These are phyloP conservation scores for Nerophis ophidion DNA, from an alignment of 2,113 vertebrate species.

Conservation along the genomic window DNA sequence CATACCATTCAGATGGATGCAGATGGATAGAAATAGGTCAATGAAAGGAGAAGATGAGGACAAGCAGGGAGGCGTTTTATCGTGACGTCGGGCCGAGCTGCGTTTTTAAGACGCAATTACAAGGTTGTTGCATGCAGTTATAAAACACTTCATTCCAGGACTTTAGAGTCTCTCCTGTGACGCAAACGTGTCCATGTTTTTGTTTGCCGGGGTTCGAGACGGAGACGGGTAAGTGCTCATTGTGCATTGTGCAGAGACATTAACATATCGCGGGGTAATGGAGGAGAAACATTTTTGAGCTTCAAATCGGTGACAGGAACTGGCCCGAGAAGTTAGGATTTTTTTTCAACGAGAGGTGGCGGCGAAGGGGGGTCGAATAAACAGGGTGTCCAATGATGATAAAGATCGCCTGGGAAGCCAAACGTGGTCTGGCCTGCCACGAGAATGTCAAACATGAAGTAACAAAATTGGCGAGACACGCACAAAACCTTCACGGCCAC, in stretches of 20 bases:
- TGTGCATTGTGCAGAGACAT: constrained; percentile 3
- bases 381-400: constrained; percentile 25
- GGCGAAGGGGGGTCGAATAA: constrained; percentile 4
- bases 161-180: constrained; percentile 16
- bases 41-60: constrained; percentile 16
- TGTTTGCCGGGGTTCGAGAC: constrained; percentile 11
- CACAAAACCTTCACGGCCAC: constrained; percentile 14
- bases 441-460: constrained; percentile 54
- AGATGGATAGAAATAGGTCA: constrained; percentile 33
- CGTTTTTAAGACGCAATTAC: constrained; percentile 45
- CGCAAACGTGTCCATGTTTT: constrained; percentile 13
- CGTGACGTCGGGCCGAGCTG: background rate
- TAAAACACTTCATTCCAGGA: constrained; percentile 21
- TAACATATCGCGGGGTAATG: constrained; percentile 1
- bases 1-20: constrained; percentile 48
- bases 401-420: constrained; percentile 36
- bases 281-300: constrained; percentile 8
- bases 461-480: constrained; percentile 37
- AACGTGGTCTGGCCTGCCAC: constrained; percentile 30
- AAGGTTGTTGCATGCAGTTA: constrained; percentile 29
- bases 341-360: constrained; percentile 4
- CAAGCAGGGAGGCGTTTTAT: constrained; percentile 2
- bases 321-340: background rate
- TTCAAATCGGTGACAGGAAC: background rate
- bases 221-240: constrained; percentile 4